phyloP scores from a whole-genome alignment of 2,113 vertebrate genomes.

The Morone chrysops region DNA sequence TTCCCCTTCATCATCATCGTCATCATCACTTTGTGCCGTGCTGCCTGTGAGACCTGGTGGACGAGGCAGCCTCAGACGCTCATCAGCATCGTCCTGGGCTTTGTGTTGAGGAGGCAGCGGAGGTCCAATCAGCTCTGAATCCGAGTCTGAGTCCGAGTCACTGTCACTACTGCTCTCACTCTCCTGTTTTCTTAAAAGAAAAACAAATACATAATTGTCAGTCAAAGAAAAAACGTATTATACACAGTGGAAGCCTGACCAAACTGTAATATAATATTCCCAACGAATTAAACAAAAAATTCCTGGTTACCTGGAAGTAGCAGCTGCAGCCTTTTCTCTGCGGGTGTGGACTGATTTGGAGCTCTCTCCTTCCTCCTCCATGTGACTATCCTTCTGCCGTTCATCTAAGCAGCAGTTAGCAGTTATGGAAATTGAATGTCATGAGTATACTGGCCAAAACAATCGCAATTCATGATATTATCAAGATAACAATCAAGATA shows the following conservation, averaged over 20 bases:
- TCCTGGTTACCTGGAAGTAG: slow-evolving; percentile 62
- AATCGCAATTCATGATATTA: no score
- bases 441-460: no score
- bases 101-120: slow-evolving; percentile 76
- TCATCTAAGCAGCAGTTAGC: slow-evolving; percentile 66
- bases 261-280: background rate
- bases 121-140: slow-evolving; percentile 82
- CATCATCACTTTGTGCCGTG: slow-evolving; percentile 77
- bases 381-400: slow-evolving; percentile 54
- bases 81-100: slow-evolving; percentile 72
- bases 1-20: slow-evolving; percentile 80
- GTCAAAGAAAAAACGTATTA: background rate
- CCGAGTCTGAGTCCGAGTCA: slow-evolving; percentile 78
- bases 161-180: slow-evolving; percentile 68
- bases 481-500: no score
- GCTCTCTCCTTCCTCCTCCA: slow-evolving; percentile 65
- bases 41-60: slow-evolving; percentile 85
- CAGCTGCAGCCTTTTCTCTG: slow-evolving; percentile 52
- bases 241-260: background rate
- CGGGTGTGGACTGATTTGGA: slow-evolving; percentile 48
- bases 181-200: slow-evolving; percentile 65
- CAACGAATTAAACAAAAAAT: background rate
- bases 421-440: no score
- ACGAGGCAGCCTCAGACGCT: slow-evolving; percentile 85
- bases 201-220: background rate